These are phyloP conservation scores for Sandelia bainsii DNA, from an alignment of 2,797 vertebrate genomes.

Conservation along the genomic window DNA sequence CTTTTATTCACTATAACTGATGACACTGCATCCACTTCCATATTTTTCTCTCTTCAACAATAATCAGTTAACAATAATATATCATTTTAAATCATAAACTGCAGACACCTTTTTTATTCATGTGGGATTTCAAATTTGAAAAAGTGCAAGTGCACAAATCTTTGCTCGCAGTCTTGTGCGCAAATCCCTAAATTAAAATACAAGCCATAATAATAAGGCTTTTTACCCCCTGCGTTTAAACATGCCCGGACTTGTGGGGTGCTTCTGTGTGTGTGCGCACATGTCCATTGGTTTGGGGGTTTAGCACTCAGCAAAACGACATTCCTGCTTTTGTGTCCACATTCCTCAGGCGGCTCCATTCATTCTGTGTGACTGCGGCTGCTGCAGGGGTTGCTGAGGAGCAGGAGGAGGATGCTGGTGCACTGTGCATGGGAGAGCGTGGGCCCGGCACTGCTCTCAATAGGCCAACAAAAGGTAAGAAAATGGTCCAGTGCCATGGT, in stretches of 20 bases:
- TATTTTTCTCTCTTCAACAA: neutral
- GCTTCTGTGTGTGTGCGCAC: conserved; percentile 50
- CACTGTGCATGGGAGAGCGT: conserved; percentile 77
- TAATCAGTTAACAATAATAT: neutral
- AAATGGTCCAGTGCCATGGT: conserved; percentile 81
- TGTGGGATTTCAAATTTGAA: neutral
- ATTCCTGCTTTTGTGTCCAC: conserved; percentile 87
- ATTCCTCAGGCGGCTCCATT: conserved; percentile 85
- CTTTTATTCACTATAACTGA: neutral
- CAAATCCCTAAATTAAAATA: conserved; percentile 37
- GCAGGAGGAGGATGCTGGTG: conserved; percentile 76
- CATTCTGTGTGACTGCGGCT: conserved; percentile 82
- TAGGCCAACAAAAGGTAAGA: conserved; percentile 83
- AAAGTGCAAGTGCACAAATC: neutral
- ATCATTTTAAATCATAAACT: neutral
- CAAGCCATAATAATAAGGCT: conserved; percentile 40
- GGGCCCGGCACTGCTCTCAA: conserved; percentile 79
- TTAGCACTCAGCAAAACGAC: conserved; percentile 81
- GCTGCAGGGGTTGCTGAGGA: conserved; percentile 79
- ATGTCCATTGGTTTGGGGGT: conserved; percentile 60
- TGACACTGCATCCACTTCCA: neutral
- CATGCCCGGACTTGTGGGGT: conserved; percentile 78
- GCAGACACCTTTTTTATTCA: neutral
- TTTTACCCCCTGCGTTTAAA: conserved; percentile 66
- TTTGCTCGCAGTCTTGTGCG: conserved; percentile 7